Conservation (phyloP, 2,888 invertebrate genomes). For the Odontocolon sp. region DNA sequence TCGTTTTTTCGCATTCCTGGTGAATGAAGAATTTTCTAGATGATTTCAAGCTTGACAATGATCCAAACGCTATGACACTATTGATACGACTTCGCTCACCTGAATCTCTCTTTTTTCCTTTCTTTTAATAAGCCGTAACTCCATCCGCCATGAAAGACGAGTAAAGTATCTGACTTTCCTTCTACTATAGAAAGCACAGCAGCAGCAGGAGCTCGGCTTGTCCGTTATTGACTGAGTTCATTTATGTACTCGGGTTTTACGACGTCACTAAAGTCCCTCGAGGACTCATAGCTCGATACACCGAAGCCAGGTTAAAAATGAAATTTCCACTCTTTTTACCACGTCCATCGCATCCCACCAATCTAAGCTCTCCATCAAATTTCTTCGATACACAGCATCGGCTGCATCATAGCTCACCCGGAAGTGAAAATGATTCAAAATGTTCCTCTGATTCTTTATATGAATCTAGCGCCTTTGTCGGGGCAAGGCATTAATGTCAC, state of each 20-base stretch:
- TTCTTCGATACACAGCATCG: background rate
- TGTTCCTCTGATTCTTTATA: too few relatives aligned
- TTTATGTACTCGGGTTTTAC: constrained; percentile 79
- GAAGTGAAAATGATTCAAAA: background rate
- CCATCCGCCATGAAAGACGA: constrained; percentile 74
- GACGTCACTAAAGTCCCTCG: constrained; percentile 74
- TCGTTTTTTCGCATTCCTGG: too few relatives aligned
- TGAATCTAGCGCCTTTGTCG: too few relatives aligned
- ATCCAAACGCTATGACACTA: too few relatives aligned
- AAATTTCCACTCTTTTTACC: constrained; percentile 62
- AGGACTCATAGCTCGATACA: constrained; percentile 51
- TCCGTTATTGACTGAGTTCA: constrained; percentile 78
- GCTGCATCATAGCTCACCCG: background rate
- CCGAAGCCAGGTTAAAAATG: constrained; percentile 70
- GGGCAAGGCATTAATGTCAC: too few relatives aligned
- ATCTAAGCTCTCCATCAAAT: background rate
- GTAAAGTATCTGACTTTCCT: constrained; percentile 62
- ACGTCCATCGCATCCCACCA: too few relatives aligned
- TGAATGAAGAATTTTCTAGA: too few relatives aligned
- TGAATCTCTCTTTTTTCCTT: constrained; percentile 59
- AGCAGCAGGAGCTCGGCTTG: constrained; percentile 46
- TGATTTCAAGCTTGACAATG: too few relatives aligned
- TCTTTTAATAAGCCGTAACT: constrained; percentile 76
- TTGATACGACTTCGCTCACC: too few relatives aligned
- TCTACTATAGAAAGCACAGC: constrained; percentile 18